Evolutionary conservation across 1,140 invertebrate species (phyloP), one percentile per base, ranked within the genome.

Genomic region (Lepidurus packardi): DNA sequence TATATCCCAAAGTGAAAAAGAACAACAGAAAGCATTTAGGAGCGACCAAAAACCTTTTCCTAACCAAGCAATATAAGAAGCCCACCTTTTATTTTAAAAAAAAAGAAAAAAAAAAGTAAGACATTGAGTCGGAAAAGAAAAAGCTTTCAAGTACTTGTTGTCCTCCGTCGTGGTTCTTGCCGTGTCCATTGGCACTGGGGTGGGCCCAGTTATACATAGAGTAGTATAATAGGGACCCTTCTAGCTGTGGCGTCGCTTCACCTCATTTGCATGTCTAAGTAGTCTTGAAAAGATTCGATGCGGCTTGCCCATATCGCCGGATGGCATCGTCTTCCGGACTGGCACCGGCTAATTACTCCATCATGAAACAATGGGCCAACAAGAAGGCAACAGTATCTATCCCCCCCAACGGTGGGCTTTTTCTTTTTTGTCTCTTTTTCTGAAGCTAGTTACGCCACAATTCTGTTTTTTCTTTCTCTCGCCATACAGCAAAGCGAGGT

Each of bases 301-400:
- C 53, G 53, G 53, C 13, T 65, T 65, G 3, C 21, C 53, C 53
- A 65, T 65, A 65, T 65, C 53, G 53, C 16, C 53, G 53, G 53
- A 65, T 65, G 53, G 53, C 53, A 65, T 65, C 53, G 53, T 65
- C 53, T 65, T 65, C 53, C 53, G 53, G 53, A 65, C 53, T 65
- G 53, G 34, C 34, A 34, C 53, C 53, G 53, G 53, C 53, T 65
- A 65, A 65, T 65, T 65, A 65, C 53, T 65, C 53, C 53, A 65
- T 65, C 53, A 65, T 65, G 53, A 65, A 65, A 65, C 53, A 21
- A 65, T 65, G 53, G 53, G 25, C 25, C 25, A 25, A 25, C 25
- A 25, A 25, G 25, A 25, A 25, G 25, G 16, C 21, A n/a, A n/a
- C 53, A 65, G 53, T n/a, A 65, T 65, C 21, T 21, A 34, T 34